Conservation (phyloP, 2,888 invertebrate genomes). For the Odontocerum albicorne region DNA sequence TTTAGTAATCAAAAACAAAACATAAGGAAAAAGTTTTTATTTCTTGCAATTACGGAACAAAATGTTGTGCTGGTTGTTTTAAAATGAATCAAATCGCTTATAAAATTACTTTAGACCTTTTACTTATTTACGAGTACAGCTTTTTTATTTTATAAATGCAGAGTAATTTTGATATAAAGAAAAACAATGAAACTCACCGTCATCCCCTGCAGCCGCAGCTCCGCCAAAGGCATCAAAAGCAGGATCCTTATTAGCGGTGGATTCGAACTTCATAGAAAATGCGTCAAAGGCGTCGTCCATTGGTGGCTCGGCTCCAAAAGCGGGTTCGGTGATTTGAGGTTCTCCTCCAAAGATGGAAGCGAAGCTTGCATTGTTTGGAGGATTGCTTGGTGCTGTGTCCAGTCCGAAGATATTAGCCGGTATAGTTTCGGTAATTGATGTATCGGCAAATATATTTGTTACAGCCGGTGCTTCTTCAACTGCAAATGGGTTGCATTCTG, state of each 20-base stretch:
- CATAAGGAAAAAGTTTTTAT: too few relatives aligned
- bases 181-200: slow-evolving; percentile 32
- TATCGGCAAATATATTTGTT: slow-evolving; percentile 13
- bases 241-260: slow-evolving; percentile 53
- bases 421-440: background rate
- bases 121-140: too few relatives aligned
- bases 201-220: slow-evolving; percentile 36
- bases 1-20: too few relatives aligned
- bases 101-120: too few relatives aligned
- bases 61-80: too few relatives aligned
- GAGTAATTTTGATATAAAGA: background rate
- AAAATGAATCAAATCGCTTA: too few relatives aligned
- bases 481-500: slow-evolving; percentile 32
- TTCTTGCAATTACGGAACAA: too few relatives aligned
- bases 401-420: slow-evolving; percentile 23
- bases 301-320: slow-evolving; percentile 43
- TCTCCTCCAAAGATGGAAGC: slow-evolving; percentile 28
- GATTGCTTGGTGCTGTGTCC: background rate
- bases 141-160: too few relatives aligned
- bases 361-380: slow-evolving; percentile 7
- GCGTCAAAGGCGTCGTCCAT: slow-evolving; percentile 74
- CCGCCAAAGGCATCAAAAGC: slow-evolving; percentile 58
- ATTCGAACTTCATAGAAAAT: slow-evolving; percentile 87
- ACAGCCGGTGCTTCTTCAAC: slow-evolving; percentile 5
- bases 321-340: slow-evolving; percentile 39